Base-by-base conservation (phyloP, 2,888 invertebrate species). In the Camponotus fellah region DNA sequence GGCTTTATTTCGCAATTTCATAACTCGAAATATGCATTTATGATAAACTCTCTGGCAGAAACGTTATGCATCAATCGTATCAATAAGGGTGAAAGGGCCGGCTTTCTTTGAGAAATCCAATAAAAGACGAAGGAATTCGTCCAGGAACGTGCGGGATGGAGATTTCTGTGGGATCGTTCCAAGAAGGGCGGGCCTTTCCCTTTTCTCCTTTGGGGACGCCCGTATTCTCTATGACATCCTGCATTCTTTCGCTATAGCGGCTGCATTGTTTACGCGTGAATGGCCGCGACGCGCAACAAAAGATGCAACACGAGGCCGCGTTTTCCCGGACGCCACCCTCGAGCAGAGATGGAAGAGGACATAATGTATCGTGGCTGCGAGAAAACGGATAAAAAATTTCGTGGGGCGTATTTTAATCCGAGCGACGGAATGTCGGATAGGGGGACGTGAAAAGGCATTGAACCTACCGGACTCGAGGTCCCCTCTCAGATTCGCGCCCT, bases 241-340 rank as follows among this genome's bases (percentile, higher is more conserved):
- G 86, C 86, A 86, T 89, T 86, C 89, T 77, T 84, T 84, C 68
- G 65, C 2, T 62, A 79, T 66, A 37, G 53, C 83, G 82, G 77
- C 86, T 89, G 88, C 88, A 91, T 92, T 91, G 92, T 92, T 92
- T 92, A 92, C 89, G 91, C 91, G 88, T 88, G 89, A 91, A 89
- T 89, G 87, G 85, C 74, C 83, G 79, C 71, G 53, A 10, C 43
- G 87, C 89, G 91, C 91, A 92, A 92, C 92, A 93, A 92, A 92
- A 91, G 79, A 88, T 85, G 92, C 91, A 89, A 92, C 89, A 90
- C 88, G 91, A 91, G 91, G 87, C 91, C 91, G 82, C 53, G n/a
- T 53, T 53, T 49, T n/a, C 49, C n/a, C 49, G 49, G 6, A 84
- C 64, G 60, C 66, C 77, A 69, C 74, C 53, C 77, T 53, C 69